Evolutionary conservation across 30 jellyfish, hydroid and myxozoan genomes (phyloP), one percentile per base, ranked within the genome.

Genomic region (Aurelia coerulea): DNA sequence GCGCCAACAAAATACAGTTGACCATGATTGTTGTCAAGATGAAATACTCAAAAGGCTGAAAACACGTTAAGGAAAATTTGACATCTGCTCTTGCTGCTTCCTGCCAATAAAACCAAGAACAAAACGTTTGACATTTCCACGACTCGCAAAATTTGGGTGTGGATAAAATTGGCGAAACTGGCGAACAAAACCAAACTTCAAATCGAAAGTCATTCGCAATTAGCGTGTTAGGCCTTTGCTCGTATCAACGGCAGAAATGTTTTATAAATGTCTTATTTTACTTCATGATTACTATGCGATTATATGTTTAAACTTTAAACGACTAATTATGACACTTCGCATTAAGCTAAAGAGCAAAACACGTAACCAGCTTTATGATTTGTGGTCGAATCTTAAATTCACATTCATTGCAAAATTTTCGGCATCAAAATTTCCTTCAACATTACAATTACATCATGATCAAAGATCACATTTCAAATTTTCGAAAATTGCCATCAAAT

Each of bases 41-140:
- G 66, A 93, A 93, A 67, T 87, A 86, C 15, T 93, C 98, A 67
- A 88, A 87, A 5, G 98, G 98, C 98, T 93, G 80, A 14, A 33
- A 56, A n/a, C n/a, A 17, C 34, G 56, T 74, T 9, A 89, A 81
- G 88, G 82, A 53, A 79, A 76, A 3, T 32, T 13, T n/a, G 68
- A 62, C 79, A 78, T 50, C 85, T 52, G 85, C 56, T 9, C 56
- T 46, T 4, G 56, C 12, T 14, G 15, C 56, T 46, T 4, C 37
- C 56, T 37, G 29, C 56, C 19, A 19, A 33, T 68, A n/a, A 68
- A 68, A 29, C 7, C 78, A 68, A 37, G 56, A 23, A 68, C 19
- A n/a, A 62, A 62, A 62, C 32, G 73, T 19, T 31, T n/a, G 32
- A 31, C 73, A 62, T n/a, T 6, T 11, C 32, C 35, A 62, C 15